phyloP scores from a whole-genome alignment of 2,113 vertebrate genomes.

The Sinocyclocheilus rhinocerous region DNA sequence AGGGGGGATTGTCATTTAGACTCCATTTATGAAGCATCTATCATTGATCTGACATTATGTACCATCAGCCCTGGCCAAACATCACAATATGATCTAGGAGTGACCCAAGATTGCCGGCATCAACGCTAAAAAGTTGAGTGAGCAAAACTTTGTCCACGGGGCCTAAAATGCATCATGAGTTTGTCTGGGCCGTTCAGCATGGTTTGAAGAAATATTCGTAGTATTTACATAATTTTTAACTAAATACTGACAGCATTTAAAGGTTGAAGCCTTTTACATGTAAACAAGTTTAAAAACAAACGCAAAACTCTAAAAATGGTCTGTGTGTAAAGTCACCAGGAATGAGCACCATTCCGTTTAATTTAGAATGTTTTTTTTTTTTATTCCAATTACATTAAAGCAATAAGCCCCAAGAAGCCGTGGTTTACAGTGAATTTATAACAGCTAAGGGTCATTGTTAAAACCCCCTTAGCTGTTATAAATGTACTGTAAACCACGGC shows the following conservation, averaged over 20 bases:
- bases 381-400: background rate
- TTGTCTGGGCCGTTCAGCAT: background rate
- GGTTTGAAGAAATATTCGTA: background rate
- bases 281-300: background rate
- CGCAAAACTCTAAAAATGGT: no score
- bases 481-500: no score
- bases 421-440: no score
- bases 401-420: no score
- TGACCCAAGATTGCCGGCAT: constrained; percentile 43
- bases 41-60: constrained; percentile 73
- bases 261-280: background rate
- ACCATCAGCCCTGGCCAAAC: constrained; percentile 76
- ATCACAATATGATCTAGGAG: constrained; percentile 72
- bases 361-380: background rate
- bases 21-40: constrained; percentile 79
- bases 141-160: constrained; percentile 19
- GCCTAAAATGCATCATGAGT: background rate
- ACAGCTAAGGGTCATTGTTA: no score
- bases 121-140: constrained; percentile 26
- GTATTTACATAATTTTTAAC: background rate
- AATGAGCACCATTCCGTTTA: background rate
- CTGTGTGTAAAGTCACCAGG: background rate
- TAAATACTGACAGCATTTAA: background rate
- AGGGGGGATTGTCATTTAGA: constrained; percentile 72
- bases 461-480: no score